Evolutionary conservation across 2,797 vertebrate genomes (phyloP).

Genomic region (Macropodus opercularis): DNA sequence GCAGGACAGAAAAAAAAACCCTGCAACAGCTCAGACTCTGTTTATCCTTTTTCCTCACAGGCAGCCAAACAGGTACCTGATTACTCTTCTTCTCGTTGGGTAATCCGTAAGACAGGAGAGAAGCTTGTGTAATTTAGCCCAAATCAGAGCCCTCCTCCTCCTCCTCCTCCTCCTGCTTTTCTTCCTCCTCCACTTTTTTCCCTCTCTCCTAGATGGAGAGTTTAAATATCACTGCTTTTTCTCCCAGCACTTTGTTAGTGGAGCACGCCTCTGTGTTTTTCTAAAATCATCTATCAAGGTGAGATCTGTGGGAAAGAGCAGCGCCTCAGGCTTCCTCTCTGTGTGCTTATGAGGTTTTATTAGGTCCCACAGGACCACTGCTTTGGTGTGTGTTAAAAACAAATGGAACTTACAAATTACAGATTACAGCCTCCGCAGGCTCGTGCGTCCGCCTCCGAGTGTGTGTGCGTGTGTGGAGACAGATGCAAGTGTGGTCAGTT

Average conservation of each 20-base stretch:
- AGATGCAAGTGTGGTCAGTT: slow-evolving; percentile 40
- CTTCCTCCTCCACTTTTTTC: slow-evolving; percentile 55
- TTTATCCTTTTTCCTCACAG: slow-evolving; percentile 39
- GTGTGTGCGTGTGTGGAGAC: slow-evolving; percentile 19
- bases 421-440: slow-evolving; percentile 72
- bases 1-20: slow-evolving; percentile 11
- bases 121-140: slow-evolving; percentile 65
- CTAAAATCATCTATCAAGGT: slow-evolving; percentile 79
- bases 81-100: slow-evolving; percentile 54
- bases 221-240: slow-evolving; percentile 65
- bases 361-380: slow-evolving; percentile 72
- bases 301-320: slow-evolving; percentile 76
- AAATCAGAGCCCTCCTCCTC: slow-evolving; percentile 53
- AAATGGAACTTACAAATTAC: slow-evolving; percentile 81
- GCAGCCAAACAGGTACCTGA: slow-evolving; percentile 63
- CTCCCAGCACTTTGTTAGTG: slow-evolving; percentile 74
- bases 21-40: slow-evolving; percentile 9
- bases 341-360: slow-evolving; percentile 78
- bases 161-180: slow-evolving; percentile 16
- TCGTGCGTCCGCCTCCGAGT: neutral
- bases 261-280: slow-evolving; percentile 74
- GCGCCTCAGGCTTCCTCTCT: slow-evolving; percentile 72
- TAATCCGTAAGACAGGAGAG: slow-evolving; percentile 60
- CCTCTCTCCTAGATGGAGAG: slow-evolving; percentile 56
- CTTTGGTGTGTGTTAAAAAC: slow-evolving; percentile 78